Conservation (phyloP, 1,140 invertebrate species). For the Medauroidea extradentata region DNA sequence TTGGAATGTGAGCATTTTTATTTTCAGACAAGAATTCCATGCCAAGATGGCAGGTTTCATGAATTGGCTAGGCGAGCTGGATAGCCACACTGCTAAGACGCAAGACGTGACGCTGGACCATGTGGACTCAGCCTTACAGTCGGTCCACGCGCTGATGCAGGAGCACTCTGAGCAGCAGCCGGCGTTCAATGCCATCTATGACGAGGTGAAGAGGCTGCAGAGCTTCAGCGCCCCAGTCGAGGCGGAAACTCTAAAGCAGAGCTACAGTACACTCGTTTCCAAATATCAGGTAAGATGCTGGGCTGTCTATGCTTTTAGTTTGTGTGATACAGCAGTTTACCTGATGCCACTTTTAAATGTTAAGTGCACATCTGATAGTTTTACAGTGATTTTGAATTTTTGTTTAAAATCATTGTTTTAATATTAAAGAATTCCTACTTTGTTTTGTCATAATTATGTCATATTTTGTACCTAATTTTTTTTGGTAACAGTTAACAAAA, state of each 20-base stretch:
- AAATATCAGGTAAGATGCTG: slow-evolving; percentile 57
- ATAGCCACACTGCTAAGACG: slow-evolving; percentile 67
- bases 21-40: slow-evolving; percentile 72
- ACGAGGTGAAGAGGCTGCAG: slow-evolving; percentile 75
- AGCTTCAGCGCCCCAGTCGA: slow-evolving; percentile 64
- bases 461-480: too few relatives aligned
- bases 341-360: too few relatives aligned
- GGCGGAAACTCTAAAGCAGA: slow-evolving; percentile 62
- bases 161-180: slow-evolving; percentile 76
- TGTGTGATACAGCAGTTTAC: too few relatives aligned
- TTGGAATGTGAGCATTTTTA: slow-evolving; percentile 11
- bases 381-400: too few relatives aligned
- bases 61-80: slow-evolving; percentile 76
- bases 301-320: too few relatives aligned
- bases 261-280: slow-evolving; percentile 65
- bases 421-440: too few relatives aligned
- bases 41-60: slow-evolving; percentile 75
- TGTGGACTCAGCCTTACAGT: slow-evolving; percentile 71
- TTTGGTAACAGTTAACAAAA: too few relatives aligned
- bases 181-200: slow-evolving; percentile 66
- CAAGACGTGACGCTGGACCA: slow-evolving; percentile 76
- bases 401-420: too few relatives aligned
- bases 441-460: too few relatives aligned
- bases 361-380: too few relatives aligned
- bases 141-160: slow-evolving; percentile 71